Evolutionary conservation across 1,140 invertebrate species (phyloP), one percentile per base, ranked within the genome.

Genomic region (Drosophila yakuba): DNA sequence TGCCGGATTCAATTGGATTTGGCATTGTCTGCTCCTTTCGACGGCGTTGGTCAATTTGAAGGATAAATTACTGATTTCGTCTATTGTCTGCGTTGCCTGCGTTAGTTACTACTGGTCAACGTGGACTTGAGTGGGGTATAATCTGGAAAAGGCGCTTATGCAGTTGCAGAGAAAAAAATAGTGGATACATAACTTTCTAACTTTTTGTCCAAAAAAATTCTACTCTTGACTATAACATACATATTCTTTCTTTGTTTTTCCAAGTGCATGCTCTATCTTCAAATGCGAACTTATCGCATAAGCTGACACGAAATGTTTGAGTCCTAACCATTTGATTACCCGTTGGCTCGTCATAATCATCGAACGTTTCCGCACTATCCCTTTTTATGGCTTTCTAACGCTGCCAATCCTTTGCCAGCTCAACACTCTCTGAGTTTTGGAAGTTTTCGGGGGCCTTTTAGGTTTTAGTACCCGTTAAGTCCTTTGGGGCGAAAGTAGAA

Each of bases 51-150:
- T 52, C 75, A 78, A 73, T 57, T 72, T 50, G 23, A 51, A 68
- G 64, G 73, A 67, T 76, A 75, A 76, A 59, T 67, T 76, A 68
- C 82, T 86, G 74, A 86, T 85, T 85, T 79, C 35, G 56, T 67
- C 80, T 43, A 82, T 82, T 82, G 80, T 82, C 74, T 55, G 67
- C 6, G 15, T 7, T 12, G 35, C 35, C 28, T 57, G 36, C 35
- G 60, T 59, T 55, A 44, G 54, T 60, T 78, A 67, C 57, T 57
- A 20, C 54, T 55, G 44, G 36, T 38, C 54, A 47, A 17, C 12
- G 12, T 15, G 14, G 25, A 35, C 14, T 43, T 23, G 23, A 48
- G 20, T 3, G 1, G 12, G 39, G 38, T 17, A 39, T 54, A 44
- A 52, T 44, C 15, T 15, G 11, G 8, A 10, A 15, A 25, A 38